phyloP scores from a whole-genome alignment of 2,113 vertebrate species.

The Brachyistius frenatus region DNA sequence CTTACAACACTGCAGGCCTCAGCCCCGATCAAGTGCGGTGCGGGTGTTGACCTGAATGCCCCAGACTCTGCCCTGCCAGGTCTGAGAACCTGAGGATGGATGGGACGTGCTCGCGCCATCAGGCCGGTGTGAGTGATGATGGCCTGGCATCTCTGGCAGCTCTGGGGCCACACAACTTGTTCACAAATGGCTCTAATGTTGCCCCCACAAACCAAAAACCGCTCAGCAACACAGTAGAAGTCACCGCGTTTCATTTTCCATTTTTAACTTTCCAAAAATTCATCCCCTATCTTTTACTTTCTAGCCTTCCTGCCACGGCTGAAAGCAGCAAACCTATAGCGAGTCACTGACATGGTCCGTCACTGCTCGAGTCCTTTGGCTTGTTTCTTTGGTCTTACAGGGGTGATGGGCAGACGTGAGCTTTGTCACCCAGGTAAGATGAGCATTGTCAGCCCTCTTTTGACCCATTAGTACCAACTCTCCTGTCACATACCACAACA shows the following conservation, averaged over 20 bases:
- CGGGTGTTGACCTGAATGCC: slow-evolving; percentile 73
- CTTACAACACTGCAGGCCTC: slow-evolving; percentile 5
- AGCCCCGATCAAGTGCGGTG: slow-evolving; percentile 36
- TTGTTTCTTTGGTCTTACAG: slow-evolving; percentile 9
- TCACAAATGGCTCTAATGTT: slow-evolving; percentile 36
- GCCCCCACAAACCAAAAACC: slow-evolving; percentile 15
- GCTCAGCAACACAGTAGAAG: slow-evolving; percentile 27
- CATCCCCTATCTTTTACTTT: background rate
- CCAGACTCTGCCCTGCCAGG: slow-evolving; percentile 64
- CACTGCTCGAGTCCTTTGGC: background rate
- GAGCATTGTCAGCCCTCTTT: slow-evolving; percentile 48
- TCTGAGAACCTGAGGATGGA: slow-evolving; percentile 76
- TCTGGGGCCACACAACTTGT: slow-evolving; percentile 27
- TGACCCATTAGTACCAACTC: slow-evolving; percentile 33
- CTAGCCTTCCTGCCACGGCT: background rate
- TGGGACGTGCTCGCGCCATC: slow-evolving; percentile 14
- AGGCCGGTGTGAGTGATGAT: slow-evolving; percentile 69
- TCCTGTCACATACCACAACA: slow-evolving; percentile 48
- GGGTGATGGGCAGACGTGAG: slow-evolving; percentile 17
- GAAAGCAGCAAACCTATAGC: background rate
- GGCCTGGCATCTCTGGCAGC: slow-evolving; percentile 53
- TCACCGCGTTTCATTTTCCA: slow-evolving; percentile 21
- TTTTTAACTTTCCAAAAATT: slow-evolving; percentile 27
- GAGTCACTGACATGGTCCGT: background rate
- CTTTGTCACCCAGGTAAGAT: slow-evolving; percentile 49